Base-by-base conservation (phyloP, 2,888 invertebrate genomes). In the Laothoe populi region DNA sequence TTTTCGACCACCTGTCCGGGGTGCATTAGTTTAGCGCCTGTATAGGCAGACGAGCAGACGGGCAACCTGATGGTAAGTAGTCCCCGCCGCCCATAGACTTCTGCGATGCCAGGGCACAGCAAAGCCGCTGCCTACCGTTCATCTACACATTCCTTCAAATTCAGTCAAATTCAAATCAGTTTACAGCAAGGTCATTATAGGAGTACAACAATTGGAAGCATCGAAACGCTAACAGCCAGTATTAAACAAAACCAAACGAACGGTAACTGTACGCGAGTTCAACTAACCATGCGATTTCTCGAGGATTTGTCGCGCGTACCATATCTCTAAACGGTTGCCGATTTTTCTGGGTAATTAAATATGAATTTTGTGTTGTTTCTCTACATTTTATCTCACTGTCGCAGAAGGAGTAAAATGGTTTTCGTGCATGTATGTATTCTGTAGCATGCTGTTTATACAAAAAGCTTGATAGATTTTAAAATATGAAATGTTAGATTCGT, bases 271-370 rank as follows among this genome's bases (percentile, higher is more conserved):
- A 68, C 5, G 66, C 53, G 66, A 63, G 64, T 35, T 61, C 63
- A 67, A 67, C 70, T 68, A 69, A 70, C 67, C 67, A 64, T 63
- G 60, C 59, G 44, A 53, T 26, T 24, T 40, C 23, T 24, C 38
- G 19, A 49, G 19, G 60, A 24, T 35, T 49, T 60, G 60, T 24
- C 60, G 40, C 38, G 48, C 23, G 2, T 4, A 24, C 38, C 21
- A 21, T 24, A 21, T 23, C 23, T 8, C 11, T 38, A 5, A 13
- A 35, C 38, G n/a, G n/a, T 38, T 60, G n/a, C 13, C n/a, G 38
- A 40, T 38, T 38, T 38, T 38, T 10, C 23, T 24, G 24, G 16
- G 49, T n/a, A 13, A 16, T 49, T 16, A 16, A 26, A 26, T 7
- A 24, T 24, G 13, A n/a, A 13, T 48, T 8, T 31, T 8, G 5